Evolutionary conservation across 23 tunicate species (phyloP), one percentile per base, ranked within the genome.

Genomic region (Trididemnum nubilum): DNA sequence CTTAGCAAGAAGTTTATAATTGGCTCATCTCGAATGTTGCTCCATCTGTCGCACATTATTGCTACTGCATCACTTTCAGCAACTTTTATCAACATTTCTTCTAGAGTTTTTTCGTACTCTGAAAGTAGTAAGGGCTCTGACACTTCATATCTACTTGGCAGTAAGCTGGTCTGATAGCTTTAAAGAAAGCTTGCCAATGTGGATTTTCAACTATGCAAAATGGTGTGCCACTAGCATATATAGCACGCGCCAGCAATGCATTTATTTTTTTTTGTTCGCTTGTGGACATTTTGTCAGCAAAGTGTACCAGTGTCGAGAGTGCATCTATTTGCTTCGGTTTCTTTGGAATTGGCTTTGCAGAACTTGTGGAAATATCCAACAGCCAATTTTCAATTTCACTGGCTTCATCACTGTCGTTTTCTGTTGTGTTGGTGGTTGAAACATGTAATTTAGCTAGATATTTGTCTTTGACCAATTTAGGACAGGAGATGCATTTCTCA

Each of bases 201-300:
- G 38, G 19, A 34, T 69, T 69, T 69, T 69, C 74, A 31, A 69
- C 74, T 12, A 69, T 69, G 38, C 67, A 12, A 61, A 34, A 31
- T 4, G 39, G 74, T 28, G 74, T 69, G 39, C 37, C 74, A 32
- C 74, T 69, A 9, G 74, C 74, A 69, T 69, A 32, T 32, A 69
- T 69, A 5, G 74, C 36, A 5, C 74, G 38, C 19, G 38, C 36
- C 4, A 69, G n/a, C 29, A 69, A n/a, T 12, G 39, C 4, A 4
- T 69, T 37, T n/a, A 69, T 28, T 5, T 32, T 69, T 33, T 69
- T 9, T n/a, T 69, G 38, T n/a, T 69, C 39, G 5, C n/a, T 69
- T 32, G 39, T 5, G 29, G 38, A 12, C 74, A 69, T 69, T 28
- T 15, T 69, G 39, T 69, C 74, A 9, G 74, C 38, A 33, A 29